A percentile compares a stretch with the other conserved stretches of the same genome.
These are phyloP conservation scores for Heliconius hewitsoni DNA, from an alignment of 1,140 invertebrate species.

Conservation along the genomic window DNA sequence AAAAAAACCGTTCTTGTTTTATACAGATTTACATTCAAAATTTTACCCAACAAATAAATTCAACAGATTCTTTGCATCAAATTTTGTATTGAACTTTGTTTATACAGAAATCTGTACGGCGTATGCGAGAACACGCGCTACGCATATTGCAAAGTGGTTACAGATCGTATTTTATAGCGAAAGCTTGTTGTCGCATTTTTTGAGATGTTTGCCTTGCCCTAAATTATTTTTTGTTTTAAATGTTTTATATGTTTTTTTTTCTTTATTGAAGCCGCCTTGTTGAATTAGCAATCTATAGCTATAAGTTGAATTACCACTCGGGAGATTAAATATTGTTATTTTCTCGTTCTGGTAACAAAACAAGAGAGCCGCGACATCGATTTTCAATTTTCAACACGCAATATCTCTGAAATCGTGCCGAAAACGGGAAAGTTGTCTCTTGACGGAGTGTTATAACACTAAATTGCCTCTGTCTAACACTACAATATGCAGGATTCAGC, in stretches of 20 bases:
- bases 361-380: too few relatives aligned
- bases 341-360: too few relatives aligned
- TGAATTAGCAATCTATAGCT: too few relatives aligned
- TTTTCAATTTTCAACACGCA: too few relatives aligned
- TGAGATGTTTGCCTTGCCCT: constrained; percentile 42
- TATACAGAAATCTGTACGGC: constrained; percentile 50
- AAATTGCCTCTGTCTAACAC: not conserved
- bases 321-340: too few relatives aligned
- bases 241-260: not conserved
- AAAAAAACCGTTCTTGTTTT: too few relatives aligned
- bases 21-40: not conserved
- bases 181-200: constrained; percentile 45
- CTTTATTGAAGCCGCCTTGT: too few relatives aligned
- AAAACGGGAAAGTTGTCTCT: too few relatives aligned
- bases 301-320: too few relatives aligned
- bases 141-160: constrained; percentile 52
- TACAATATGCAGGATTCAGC: not conserved
- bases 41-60: not conserved
- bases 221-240: constrained; percentile 20
- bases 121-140: constrained; percentile 60
- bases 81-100: constrained; percentile 27
- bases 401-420: too few relatives aligned
- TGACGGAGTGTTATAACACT: too few relatives aligned
- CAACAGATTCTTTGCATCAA: not conserved
- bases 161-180: constrained; percentile 48